Percentiles rank a stretch among this genome's conserved stretches.
phyloP scores from a whole-genome alignment of 2,797 vertebrate species.

The Morus bassanus region DNA sequence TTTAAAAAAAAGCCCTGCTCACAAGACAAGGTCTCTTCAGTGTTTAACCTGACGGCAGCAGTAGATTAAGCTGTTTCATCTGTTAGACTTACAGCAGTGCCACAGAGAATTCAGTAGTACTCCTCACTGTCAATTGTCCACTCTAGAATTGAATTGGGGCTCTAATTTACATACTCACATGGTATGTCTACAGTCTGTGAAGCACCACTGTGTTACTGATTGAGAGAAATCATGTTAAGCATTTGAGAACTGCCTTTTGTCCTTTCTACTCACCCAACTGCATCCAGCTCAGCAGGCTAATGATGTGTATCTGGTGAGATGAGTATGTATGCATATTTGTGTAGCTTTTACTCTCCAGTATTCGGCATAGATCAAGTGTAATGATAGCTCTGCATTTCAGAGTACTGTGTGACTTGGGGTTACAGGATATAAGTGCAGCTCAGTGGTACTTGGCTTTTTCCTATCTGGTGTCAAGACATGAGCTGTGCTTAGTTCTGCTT shows the following conservation, averaged over 20 bases:
- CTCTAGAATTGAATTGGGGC: background rate
- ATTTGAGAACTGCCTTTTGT: background rate
- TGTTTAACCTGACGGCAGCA: background rate
- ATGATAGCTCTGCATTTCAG: background rate
- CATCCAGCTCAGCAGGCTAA: background rate
- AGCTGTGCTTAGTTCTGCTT: background rate
- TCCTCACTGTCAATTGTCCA: background rate
- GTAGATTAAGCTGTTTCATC: background rate
- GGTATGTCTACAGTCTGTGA: background rate
- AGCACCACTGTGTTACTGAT: background rate
- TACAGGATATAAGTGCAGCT: background rate
- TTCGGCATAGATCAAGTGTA: background rate
- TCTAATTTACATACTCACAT: background rate
- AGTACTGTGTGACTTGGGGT: background rate
- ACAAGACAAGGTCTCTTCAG: background rate
- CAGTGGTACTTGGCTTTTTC: background rate
- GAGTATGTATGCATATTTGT: background rate
- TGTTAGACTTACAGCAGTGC: background rate
- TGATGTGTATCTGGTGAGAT: accelerated
- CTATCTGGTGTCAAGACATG: background rate
- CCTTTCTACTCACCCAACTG: background rate
- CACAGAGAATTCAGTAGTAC: background rate
- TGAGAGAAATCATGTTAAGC: background rate
- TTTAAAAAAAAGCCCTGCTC: background rate
- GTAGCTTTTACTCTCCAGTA: background rate